Conservation (phyloP, 23 tunicate species). For the Trididemnum nubilum region DNA sequence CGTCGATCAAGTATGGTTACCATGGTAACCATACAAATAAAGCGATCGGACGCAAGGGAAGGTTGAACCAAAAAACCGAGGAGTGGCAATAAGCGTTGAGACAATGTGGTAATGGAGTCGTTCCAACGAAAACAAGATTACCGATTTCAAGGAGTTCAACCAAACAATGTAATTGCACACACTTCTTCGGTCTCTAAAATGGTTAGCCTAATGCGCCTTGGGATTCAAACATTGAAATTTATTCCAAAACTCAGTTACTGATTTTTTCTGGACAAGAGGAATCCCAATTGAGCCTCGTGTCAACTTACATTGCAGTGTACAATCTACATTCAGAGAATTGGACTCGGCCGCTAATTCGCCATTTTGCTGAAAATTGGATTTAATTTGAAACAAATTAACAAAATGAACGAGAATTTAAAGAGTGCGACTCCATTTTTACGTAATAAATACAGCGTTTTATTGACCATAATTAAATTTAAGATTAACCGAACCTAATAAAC, state of each 20-base stretch:
- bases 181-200: conserved; percentile 13
- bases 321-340: too few species aligned
- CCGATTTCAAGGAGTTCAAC: conserved; percentile 50
- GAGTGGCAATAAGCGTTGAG: background rate
- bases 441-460: background rate
- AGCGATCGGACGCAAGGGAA: too few species aligned
- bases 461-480: too few species aligned
- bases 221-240: conserved; percentile 3
- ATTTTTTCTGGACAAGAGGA: background rate
- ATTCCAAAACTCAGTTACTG: background rate
- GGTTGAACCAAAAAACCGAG: too few species aligned
- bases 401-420: too few species aligned
- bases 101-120: conserved; percentile 11
- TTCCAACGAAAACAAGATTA: conserved; percentile 36
- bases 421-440: background rate
- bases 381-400: too few species aligned
- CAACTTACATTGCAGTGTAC: background rate
- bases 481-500: too few species aligned
- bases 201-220: conserved; percentile 53
- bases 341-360: too few species aligned
- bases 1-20: background rate
- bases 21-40: background rate
- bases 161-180: conserved; percentile 51
- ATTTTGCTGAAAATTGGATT: conserved; percentile 20
- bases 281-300: background rate